A percentile compares a stretch with the other conserved stretches of the same genome.
Evolutionary conservation across 2,797 vertebrate species (phyloP).

Genomic region (Hypotaenidia philippensis): DNA sequence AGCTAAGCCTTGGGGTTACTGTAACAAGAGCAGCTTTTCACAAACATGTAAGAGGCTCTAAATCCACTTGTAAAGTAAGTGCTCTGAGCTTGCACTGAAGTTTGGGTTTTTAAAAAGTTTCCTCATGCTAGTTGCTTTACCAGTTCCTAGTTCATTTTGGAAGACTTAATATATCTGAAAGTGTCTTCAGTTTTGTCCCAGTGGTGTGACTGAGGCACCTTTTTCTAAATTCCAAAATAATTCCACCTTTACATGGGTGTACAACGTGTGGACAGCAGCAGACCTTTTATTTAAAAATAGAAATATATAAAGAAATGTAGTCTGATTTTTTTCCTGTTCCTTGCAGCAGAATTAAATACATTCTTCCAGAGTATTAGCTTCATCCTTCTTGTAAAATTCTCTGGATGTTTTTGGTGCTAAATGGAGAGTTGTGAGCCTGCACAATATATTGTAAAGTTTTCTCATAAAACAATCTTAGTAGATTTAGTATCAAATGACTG

Average conservation of each 20-base stretch:
- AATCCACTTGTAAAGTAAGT: background rate
- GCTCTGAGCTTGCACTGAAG: background rate
- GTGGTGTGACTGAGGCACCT: background rate
- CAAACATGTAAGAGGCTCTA: background rate
- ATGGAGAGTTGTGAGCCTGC: background rate
- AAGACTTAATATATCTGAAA: background rate
- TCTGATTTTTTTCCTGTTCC: background rate
- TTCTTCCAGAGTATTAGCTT: constrained; percentile 17
- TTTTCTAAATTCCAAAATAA: background rate
- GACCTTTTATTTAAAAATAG: background rate
- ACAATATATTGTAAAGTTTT: background rate
- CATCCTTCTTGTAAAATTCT: constrained; percentile 2
- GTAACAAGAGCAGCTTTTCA: background rate
- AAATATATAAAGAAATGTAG: background rate
- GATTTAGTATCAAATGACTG: background rate
- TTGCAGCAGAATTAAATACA: background rate
- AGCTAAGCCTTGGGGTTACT: background rate
- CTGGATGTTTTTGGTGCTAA: constrained; percentile 53
- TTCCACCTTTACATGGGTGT: background rate
- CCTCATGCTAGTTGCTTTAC: background rate
- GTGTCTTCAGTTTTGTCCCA: background rate
- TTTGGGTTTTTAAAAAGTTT: background rate
- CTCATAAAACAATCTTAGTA: background rate
- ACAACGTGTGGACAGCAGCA: background rate
- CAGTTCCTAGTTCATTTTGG: background rate